Evolutionary conservation across 1,140 invertebrate species (phyloP), one percentile per base, ranked within the genome.

Genomic region (Drosophila ananassae): DNA sequence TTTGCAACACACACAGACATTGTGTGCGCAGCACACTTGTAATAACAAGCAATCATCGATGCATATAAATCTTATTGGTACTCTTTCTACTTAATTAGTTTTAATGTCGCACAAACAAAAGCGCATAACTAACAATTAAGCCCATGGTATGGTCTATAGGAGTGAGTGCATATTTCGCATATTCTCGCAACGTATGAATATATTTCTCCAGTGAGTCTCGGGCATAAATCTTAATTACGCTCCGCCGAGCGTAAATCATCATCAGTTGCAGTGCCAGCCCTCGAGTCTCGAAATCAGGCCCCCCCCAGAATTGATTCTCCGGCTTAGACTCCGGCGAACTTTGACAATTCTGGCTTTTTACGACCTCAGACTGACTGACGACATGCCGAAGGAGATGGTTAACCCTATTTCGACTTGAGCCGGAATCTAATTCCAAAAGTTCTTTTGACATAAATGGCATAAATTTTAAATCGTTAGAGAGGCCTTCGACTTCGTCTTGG

Each of bases 51-150:
- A 74, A 30, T 63, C 67, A 77, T 77, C 60, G 82, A 78, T n/a
- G 69, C 79, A 66, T 67, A 78, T 85, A 87, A 85, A 85, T 85
- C 81, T 75, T 81, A 67, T 68, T 51, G 74, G 22, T 68, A 82
- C 79, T 85, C 81, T 87, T 85, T 85, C 78, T 78, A 85, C 81
- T 89, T 87, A 87, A 87, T 87, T 87, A 89, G 83, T 89, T 89
- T 82, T 81, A 89, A 89, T 87, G 72, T 75, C 59, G 13, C 71
- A 55, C 72, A 76, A 71, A 75, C 69, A 68, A 87, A 87, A 61
- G 82, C 58, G 83, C 83, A 87, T 89, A 87, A 87, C 66, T 87
- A 87, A 87, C 79, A 87, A 87, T 87, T 89, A 87, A 73, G 75
- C 56, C 47, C 44, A 41, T 57, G 77, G 74, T 68, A 60, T 73